Base-by-base conservation (phyloP, 2,888 invertebrate genomes). In the Aricia artaxerxes region DNA sequence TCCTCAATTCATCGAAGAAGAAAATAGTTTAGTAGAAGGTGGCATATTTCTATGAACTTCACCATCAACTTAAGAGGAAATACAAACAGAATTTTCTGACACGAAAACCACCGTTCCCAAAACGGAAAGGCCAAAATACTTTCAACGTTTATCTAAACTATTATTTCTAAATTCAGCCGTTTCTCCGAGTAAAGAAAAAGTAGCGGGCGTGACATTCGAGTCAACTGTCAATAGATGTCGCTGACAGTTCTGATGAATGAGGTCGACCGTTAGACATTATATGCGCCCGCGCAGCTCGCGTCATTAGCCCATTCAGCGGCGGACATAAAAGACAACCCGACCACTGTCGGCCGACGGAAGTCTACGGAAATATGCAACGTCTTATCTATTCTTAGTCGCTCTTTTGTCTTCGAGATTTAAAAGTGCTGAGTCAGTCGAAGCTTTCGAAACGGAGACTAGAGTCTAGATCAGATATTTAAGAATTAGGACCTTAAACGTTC, bases 141-240 rank as follows among this genome's bases (percentile, higher is more conserved):
- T 76, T 76, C 75, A 49, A 44, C 44, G 49, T 49, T 75, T 49
- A 49, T 75, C 49, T 49, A 49, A 49, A 49, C 49, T 44, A 75
- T 75, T 75, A 76, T 57, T 57, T 76, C 57, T 16, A 53, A 53
- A 76, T 38, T 76, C 76, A 53, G 76, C 49, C 76, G 49, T 61
- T 78, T 78, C 75, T 61, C 44, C 60, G 73, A 61, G 73, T 57
- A 24, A 79, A 80, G 73, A 79, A 80, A 80, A 80, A 78, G 81
- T 81, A 82, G 83, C 84, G 84, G 87, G 91, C 89, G 87, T 90
- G 89, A 87, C 89, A 90, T 90, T 89, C 90, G 87, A 90, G 90
- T 88, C 86, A 85, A 85, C 91, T 91, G 93, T 92, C 93, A 93
- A 93, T 93, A 92, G 92, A 92, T 92, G 93, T 91, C 92, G 91